These are phyloP conservation scores for Hetaerina americana DNA, from an alignment of 1,140 invertebrate genomes.

Conservation along the genomic window DNA sequence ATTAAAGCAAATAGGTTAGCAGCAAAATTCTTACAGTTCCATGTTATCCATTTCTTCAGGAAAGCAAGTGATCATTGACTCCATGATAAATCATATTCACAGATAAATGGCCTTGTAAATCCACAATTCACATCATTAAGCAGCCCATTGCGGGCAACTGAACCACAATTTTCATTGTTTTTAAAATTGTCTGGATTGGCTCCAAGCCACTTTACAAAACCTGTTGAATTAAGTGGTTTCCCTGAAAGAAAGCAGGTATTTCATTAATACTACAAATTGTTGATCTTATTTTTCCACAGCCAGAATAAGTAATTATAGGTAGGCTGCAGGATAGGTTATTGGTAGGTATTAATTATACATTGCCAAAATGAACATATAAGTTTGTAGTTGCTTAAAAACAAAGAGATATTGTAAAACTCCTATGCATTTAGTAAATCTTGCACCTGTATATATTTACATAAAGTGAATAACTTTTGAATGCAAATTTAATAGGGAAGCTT, in stretches of 20 bases:
- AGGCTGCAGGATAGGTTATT: neutral
- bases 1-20: too few relatives aligned
- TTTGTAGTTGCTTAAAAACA: neutral
- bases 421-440: too few relatives aligned
- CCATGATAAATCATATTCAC: conserved; percentile 18
- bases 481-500: too few relatives aligned
- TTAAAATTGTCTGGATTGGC: conserved; percentile 28
- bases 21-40: too few relatives aligned
- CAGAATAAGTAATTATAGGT: neutral
- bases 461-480: too few relatives aligned
- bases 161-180: conserved; percentile 28
- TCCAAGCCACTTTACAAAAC: conserved; percentile 29
- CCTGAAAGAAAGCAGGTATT: neutral
- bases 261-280: neutral
- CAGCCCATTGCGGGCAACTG: conserved; percentile 26
- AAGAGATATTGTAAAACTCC: too few relatives aligned
- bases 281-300: neutral
- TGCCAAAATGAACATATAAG: neutral
- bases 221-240: conserved; percentile 28
- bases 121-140: conserved; percentile 29
- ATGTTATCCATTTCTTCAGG: too few relatives aligned
- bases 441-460: too few relatives aligned
- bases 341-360: neutral
- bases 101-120: conserved; percentile 25
- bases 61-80: too few relatives aligned